A percentile compares a stretch with the other conserved stretches of the same genome.
Conservation (phyloP, 2,888 invertebrate genomes). For the Drosophila robusta region DNA sequence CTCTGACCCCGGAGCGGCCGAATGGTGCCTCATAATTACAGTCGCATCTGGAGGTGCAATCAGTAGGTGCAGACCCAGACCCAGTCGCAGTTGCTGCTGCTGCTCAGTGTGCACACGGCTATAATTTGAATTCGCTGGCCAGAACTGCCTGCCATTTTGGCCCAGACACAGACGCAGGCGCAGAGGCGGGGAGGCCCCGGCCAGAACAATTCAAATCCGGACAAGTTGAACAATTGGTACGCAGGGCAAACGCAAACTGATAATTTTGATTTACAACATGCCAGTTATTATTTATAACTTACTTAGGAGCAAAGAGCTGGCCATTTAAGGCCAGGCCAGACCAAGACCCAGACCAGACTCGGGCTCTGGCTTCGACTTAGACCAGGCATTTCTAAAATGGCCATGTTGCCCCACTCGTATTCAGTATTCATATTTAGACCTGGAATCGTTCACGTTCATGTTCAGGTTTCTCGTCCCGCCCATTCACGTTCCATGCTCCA, state of each 20-base stretch:
- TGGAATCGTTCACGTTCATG: constrained; percentile 35
- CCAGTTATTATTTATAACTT: constrained; percentile 86
- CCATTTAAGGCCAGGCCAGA: constrained; percentile 67
- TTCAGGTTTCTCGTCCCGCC: constrained; percentile 59
- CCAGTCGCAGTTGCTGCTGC: background rate
- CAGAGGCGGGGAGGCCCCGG: background rate
- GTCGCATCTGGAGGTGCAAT: constrained; percentile 51
- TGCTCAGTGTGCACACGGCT: constrained; percentile 33
- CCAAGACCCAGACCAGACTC: constrained; percentile 21
- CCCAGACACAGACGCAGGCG: constrained; percentile 16
- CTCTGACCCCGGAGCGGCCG: constrained; percentile 7
- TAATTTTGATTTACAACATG: constrained; percentile 85
- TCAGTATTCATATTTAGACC: constrained; percentile 50
- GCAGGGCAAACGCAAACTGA: constrained; percentile 73
- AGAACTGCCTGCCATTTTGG: constrained; percentile 43
- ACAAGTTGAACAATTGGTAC: constrained; percentile 62
- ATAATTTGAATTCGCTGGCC: constrained; percentile 62
- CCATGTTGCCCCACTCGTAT: constrained; percentile 39
- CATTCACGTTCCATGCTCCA: constrained; percentile 72
- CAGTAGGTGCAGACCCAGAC: constrained; percentile 27
- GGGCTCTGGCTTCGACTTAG: constrained; percentile 37
- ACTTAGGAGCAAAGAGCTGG: constrained; percentile 77
- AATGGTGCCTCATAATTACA: constrained; percentile 62
- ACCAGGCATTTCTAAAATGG: constrained; percentile 58
- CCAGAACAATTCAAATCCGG: constrained; percentile 44